A percentile compares a stretch with the other conserved stretches of the same genome.
These are phyloP conservation scores for Crossaster papposus DNA, from an alignment of 53 echinoderm and acorn worm species.

Conservation along the genomic window DNA sequence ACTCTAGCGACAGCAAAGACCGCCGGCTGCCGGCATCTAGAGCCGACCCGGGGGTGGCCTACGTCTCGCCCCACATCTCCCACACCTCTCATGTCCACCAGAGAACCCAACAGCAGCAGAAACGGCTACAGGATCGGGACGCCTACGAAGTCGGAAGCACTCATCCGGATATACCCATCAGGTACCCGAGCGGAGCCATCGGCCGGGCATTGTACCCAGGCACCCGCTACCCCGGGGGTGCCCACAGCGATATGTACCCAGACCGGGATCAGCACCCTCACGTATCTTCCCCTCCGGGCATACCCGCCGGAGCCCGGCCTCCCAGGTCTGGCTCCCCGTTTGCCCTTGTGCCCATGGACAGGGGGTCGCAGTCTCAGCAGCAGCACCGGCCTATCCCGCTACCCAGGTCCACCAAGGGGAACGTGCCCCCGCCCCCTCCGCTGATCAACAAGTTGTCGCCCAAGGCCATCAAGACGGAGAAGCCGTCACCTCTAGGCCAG, in stretches of 20 bases:
- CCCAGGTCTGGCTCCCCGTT: constrained; percentile 80
- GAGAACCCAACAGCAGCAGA: constrained; percentile 38
- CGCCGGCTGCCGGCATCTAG: constrained; percentile 42
- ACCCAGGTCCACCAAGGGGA: constrained; percentile 66
- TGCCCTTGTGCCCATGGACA: constrained; percentile 77
- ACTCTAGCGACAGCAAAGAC: constrained; percentile 71
- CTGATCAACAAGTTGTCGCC: constrained; percentile 85
- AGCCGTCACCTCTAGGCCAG: constrained; percentile 75
- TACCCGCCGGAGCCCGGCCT: constrained; percentile 13
- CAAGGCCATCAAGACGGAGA: constrained; percentile 90
- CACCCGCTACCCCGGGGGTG: constrained; percentile 40
- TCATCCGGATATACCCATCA: constrained; percentile 54
- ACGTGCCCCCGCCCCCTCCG: constrained; percentile 89
- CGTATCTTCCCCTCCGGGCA: constrained; percentile 58
- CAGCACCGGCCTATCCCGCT: constrained; percentile 66
- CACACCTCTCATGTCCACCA: constrained; percentile 80
- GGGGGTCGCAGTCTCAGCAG: constrained; percentile 54
- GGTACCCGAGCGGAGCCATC: constrained; percentile 38
- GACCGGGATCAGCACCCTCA: constrained; percentile 54
- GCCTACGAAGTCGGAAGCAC: constrained; percentile 62
- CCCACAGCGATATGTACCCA: constrained; percentile 37
- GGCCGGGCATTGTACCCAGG: constrained; percentile 43
- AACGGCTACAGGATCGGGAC: constrained; percentile 57
- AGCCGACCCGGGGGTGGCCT: constrained; percentile 46
- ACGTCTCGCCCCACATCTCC: constrained; percentile 82